Base-by-base conservation (phyloP, 2,888 invertebrate species). In the Cybosia mesomella region DNA sequence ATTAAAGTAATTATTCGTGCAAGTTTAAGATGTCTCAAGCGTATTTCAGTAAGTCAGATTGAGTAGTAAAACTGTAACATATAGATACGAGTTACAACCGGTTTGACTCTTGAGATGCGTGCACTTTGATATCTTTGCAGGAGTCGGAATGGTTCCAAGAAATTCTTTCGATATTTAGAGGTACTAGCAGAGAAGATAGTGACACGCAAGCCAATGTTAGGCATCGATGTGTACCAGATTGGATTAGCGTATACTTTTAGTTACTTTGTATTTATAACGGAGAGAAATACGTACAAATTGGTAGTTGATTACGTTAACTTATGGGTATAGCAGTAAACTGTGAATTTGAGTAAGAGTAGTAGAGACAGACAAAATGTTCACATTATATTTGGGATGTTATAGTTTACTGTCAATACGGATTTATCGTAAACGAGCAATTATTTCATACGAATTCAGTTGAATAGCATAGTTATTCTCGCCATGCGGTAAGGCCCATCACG, bases 21-120 rank as follows among this genome's bases (percentile, higher is more conserved):
- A 15, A 11, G 9, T 57, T 21, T 1, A 10, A 39, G 10, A 53
- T n/a, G 21, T 72, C 66, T 64, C 55, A 66, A 73, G 65, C 64
- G 64, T 66, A 73, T 84, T 76, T 70, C 39, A 68, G 61, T 75
- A 77, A 79, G 80, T 80, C 79, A 60, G 72, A 81, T 76, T 75
- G 55, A 62, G 13, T 22, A 74, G 55, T 77, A 66, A 53, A 28
- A 67, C 84, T 74, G 85, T 82, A 71, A 76, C 87, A 83, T 80
- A 81, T 77, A 84, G 82, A 83, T 85, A 85, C 83, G 67, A 74
- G 75, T 72, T 73, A 78, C 78, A 85, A 86, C 87, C 82, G 83
- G 87, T 87, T 84, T 78, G 55, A 73, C 73, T 77, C 68, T 75
- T 64, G 73, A 79, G 80, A 85, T 83, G 78, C 78, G 76, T 71